These are phyloP conservation scores for Xylocampa areola DNA, from an alignment of 2,888 invertebrate genomes.

Conservation along the genomic window DNA sequence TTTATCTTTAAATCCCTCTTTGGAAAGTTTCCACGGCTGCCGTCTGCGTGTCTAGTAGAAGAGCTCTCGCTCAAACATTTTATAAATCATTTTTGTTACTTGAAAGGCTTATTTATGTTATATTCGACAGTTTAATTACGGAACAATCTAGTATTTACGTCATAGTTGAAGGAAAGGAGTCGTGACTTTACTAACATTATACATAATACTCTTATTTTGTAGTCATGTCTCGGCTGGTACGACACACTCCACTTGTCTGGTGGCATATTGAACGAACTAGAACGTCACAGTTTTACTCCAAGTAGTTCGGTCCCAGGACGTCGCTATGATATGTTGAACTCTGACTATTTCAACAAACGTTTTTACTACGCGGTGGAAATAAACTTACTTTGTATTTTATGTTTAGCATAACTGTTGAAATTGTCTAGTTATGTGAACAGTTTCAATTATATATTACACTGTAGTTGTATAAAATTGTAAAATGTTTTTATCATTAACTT, in stretches of 20 bases:
- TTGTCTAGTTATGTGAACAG: background rate
- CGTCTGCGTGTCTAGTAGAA: constrained; percentile 4
- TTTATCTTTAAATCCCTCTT: constrained; percentile 31
- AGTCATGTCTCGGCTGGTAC: background rate
- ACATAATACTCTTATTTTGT: no score
- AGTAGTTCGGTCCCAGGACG: background rate
- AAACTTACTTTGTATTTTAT: background rate
- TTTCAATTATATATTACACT: no score
- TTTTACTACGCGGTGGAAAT: background rate
- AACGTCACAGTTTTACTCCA: background rate
- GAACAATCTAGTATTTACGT: background rate
- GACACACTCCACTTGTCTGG: background rate
- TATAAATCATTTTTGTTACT: background rate
- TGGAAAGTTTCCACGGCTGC: constrained; percentile 15
- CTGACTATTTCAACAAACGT: background rate
- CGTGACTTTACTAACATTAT: background rate
- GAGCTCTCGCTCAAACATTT: background rate
- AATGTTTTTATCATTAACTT: no score
- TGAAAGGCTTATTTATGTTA: background rate
- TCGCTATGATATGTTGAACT: no score
- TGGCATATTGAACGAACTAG: background rate
- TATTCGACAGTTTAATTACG: background rate
- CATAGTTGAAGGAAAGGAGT: background rate
- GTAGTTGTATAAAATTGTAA: no score
- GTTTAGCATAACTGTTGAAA: background rate